Evolutionary conservation across 2,113 vertebrate genomes (phyloP).

Genomic region (Astur gentilis): DNA sequence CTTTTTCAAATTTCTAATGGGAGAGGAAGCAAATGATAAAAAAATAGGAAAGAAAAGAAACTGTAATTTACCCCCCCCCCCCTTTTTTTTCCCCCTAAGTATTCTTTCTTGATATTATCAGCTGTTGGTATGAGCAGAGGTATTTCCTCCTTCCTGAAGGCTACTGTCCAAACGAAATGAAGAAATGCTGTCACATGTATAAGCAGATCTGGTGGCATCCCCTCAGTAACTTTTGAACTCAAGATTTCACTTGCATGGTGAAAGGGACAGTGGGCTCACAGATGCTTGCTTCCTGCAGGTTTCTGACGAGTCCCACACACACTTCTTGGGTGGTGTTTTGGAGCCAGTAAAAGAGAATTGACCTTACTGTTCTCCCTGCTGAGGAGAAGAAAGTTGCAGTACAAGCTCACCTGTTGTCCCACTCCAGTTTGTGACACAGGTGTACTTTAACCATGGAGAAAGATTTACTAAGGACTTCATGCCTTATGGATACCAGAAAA

Average conservation of each 20-base stretch:
- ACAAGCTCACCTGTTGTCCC: not conserved
- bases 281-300: not conserved
- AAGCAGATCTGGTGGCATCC: not conserved
- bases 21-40: not conserved
- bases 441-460: not conserved
- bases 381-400: not conserved
- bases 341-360: not conserved
- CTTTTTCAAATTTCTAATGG: not conserved
- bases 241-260: not conserved
- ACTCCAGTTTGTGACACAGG: not conserved
- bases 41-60: not conserved
- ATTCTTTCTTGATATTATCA: not conserved
- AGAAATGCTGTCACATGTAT: not conserved
- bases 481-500: not conserved
- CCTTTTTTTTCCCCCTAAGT: not conserved
- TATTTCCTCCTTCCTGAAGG: not conserved
- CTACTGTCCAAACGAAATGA: not conserved
- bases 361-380: not conserved
- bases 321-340: not conserved
- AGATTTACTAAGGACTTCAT: not conserved
- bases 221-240: not conserved
- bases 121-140: not conserved
- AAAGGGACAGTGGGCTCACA: not conserved
- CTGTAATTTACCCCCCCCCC: not conserved
- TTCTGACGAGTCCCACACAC: fast-evolving